A percentile compares a stretch with the other conserved stretches of the same genome.
phyloP scores from a whole-genome alignment of 2,797 vertebrate genomes.

The Sebastes dallii region DNA sequence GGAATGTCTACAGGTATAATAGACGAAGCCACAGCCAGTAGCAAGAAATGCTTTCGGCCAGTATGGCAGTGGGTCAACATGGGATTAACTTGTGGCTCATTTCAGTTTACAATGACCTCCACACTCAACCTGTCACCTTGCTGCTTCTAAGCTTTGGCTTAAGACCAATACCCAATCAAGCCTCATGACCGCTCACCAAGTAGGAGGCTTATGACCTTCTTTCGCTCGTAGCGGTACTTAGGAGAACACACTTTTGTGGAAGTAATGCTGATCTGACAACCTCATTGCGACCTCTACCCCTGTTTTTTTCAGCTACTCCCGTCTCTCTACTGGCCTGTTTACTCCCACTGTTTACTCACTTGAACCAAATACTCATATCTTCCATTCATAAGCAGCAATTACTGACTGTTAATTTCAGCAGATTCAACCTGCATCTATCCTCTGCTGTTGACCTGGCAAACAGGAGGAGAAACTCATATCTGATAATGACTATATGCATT shows the following conservation, averaged over 20 bases:
- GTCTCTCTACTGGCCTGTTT: background rate
- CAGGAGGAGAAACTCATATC: background rate
- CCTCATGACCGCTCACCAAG: constrained; percentile 35
- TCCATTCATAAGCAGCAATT: constrained; percentile 7
- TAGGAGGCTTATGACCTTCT: constrained; percentile 37
- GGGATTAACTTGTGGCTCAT: constrained; percentile 65
- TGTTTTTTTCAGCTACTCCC: background rate
- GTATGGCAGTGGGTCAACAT: constrained; percentile 60
- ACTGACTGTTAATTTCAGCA: constrained; percentile 7
- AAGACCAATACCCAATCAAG: constrained; percentile 63
- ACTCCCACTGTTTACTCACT: constrained; percentile 36
- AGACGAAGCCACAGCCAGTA: background rate
- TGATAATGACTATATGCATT: constrained; percentile 6
- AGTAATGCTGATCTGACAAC: constrained; percentile 40
- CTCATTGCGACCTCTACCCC: background rate
- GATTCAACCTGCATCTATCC: background rate
- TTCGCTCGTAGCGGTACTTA: constrained; percentile 30
- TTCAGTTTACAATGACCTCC: constrained; percentile 60
- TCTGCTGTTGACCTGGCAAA: constrained; percentile 2
- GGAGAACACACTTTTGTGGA: constrained; percentile 27
- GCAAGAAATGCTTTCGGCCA: constrained; percentile 25
- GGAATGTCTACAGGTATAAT: background rate
- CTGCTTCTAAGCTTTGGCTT: constrained; percentile 61
- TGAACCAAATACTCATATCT: constrained; percentile 25
- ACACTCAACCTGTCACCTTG: constrained; percentile 48